Conservation (phyloP, 2,797 vertebrate genomes). For the Buceros bicornis region DNA sequence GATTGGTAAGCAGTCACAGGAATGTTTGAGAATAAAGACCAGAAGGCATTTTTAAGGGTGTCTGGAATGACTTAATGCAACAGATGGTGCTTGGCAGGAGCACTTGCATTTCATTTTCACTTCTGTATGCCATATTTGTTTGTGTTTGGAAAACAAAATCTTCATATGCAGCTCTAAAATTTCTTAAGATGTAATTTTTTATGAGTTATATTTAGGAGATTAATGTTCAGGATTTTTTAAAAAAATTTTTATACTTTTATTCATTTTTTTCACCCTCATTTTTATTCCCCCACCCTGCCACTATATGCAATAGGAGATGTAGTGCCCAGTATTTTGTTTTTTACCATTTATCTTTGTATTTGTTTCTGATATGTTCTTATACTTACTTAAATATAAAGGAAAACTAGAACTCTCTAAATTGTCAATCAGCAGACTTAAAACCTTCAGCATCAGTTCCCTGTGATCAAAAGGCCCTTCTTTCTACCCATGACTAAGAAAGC, state of each 20-base stretch:
- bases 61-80: conserved; percentile 30
- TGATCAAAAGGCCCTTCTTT: background rate
- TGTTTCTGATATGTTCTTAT: background rate
- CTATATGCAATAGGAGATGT: background rate
- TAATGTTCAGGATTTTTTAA: background rate
- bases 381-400: background rate
- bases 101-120: conserved; percentile 34
- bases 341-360: background rate
- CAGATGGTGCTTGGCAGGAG: conserved; percentile 52
- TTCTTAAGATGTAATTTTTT: background rate
- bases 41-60: conserved; percentile 32
- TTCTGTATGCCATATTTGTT: background rate
- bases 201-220: background rate
- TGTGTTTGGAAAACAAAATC: background rate
- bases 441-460: background rate
- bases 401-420: background rate
- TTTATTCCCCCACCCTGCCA: background rate
- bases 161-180: background rate
- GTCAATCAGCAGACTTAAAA: background rate
- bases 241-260: background rate
- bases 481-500: background rate
- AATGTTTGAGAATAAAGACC: conserved; percentile 23
- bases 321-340: background rate
- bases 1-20: background rate
- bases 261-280: background rate